These are phyloP conservation scores for Microctonus hyperodae DNA, from an alignment of 2,888 invertebrate species.

Conservation along the genomic window DNA sequence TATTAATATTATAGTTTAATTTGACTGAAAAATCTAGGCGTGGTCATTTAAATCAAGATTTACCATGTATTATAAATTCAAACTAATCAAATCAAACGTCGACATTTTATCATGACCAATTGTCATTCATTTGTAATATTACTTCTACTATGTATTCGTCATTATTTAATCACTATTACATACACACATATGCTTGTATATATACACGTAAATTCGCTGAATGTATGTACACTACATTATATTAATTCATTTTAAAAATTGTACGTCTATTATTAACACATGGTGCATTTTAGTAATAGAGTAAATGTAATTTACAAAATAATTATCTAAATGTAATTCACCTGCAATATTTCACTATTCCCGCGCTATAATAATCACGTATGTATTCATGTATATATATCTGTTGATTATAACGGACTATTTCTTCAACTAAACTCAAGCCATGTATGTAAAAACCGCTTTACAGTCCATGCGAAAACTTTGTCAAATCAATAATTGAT, in stretches of 20 bases:
- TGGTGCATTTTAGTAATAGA: neutral
- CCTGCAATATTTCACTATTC: neutral
- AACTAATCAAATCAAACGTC: neutral
- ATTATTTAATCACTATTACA: no score
- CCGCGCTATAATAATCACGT: neutral
- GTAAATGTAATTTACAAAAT: neutral
- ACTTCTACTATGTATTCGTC: neutral
- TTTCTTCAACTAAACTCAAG: neutral
- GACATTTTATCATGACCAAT: neutral
- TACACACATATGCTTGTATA: neutral
- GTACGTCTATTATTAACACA: neutral
- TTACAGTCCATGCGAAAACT: neutral
- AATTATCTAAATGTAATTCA: neutral
- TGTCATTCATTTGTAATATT: neutral
- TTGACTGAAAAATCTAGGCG: conserved; percentile 3
- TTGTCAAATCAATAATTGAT: neutral
- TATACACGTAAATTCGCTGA: neutral
- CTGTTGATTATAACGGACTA: neutral
- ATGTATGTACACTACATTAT: neutral
- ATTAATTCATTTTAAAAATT: neutral
- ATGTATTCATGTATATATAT: neutral
- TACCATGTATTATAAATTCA: neutral
- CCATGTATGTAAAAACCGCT: neutral
- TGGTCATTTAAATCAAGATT: conserved; percentile 8
- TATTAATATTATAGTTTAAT: neutral